Base-by-base conservation (phyloP, 2,888 invertebrate genomes). In the Celastrina argiolus region DNA sequence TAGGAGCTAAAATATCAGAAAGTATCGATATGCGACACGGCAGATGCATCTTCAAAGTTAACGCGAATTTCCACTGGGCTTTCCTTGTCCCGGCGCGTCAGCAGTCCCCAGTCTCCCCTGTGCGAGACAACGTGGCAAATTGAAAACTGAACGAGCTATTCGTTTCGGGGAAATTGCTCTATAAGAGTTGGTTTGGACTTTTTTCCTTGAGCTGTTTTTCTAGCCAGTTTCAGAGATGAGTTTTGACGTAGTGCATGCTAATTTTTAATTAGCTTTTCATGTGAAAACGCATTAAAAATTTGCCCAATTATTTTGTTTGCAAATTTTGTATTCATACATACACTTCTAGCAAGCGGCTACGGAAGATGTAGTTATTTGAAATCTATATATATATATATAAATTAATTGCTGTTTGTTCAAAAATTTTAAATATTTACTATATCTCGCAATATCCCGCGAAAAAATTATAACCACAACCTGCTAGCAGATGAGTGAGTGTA, bases 61-160 rank as follows among this genome's bases (percentile, higher is more conserved):
- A 26, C 61, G 16, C 14, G 66, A 63, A 63, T 66, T 66, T 66
- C 56, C 67, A 34, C 18, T 56, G 68, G 68, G 34, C 65, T 63
- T 56, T 42, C 39, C 67, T 45, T 51, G 63, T 65, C 56, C 63
- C 42, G 22, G 61, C 41, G 31, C 64, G 36, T 66, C 63, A 65
- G 61, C 45, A 65, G 61, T 63, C 41, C 22, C 58, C 58, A 18
- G 61, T 22, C 22, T 58, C 41, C 36, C 28, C n/a, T 61, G 61
- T 14, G 2, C 36, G 65, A 66, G 67, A 68, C 66, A 63, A 67
- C 64, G 56, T 64, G 66, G 69, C 56, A 65, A 68, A 67, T 66
- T 69, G 66, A 66, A 68, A 69, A 65, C 65, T 65, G 66, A 66
- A 68, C 66, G 64, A 69, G 67, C 66, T 65, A 65, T 61, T 67